Evolutionary conservation across 2,113 vertebrate genomes (phyloP).

Genomic region (Amia ocellicauda): DNA sequence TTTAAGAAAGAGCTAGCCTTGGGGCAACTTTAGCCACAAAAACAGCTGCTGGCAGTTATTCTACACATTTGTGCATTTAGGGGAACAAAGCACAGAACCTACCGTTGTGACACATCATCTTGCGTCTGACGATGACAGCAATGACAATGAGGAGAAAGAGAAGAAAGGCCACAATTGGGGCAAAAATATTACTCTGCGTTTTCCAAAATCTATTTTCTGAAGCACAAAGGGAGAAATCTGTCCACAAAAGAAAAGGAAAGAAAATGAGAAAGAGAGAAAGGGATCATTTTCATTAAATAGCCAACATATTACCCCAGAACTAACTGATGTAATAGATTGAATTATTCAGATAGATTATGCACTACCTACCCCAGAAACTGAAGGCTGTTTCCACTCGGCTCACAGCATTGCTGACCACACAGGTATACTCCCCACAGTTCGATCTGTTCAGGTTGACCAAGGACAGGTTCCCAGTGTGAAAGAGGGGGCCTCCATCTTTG

Average conservation of each 20-base stretch:
- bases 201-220: not conserved
- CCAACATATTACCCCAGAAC: not conserved
- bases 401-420: constrained; percentile 9
- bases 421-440: constrained; percentile 2
- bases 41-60: too few species aligned
- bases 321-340: not conserved
- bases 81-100: too few species aligned
- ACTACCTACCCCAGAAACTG: not conserved
- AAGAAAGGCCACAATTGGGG: not conserved
- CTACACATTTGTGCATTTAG: too few species aligned
- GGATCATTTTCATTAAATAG: too few species aligned
- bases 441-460: not conserved
- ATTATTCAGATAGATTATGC: not conserved
- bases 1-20: too few species aligned
- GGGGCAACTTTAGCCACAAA: too few species aligned
- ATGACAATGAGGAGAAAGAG: not conserved
- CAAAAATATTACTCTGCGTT: not conserved
- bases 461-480: not conserved
- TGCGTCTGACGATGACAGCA: not conserved
- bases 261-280: not conserved
- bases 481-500: not conserved
- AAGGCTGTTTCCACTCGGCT: not conserved
- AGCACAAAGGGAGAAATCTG: not conserved
- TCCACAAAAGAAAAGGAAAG: not conserved
- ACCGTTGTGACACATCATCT: too few species aligned